A percentile compares a stretch with the other conserved stretches of the same genome.
These are phyloP conservation scores for Rotaria macrura DNA, from an alignment of 2,888 invertebrate species.

Conservation along the genomic window DNA sequence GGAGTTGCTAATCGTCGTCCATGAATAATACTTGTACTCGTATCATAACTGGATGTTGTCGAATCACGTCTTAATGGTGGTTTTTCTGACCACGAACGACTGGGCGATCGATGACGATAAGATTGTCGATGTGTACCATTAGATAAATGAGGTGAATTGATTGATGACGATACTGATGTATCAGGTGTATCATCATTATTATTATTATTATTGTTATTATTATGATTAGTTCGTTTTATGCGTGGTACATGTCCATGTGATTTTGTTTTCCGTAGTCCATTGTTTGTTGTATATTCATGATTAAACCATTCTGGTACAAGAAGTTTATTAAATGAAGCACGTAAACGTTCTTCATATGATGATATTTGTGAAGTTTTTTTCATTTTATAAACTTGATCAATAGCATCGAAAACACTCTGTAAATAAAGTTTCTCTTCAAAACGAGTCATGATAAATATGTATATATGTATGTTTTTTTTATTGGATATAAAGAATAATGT, in stretches of 20 bases:
- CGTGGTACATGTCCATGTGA: background rate
- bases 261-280: conserved; percentile 15
- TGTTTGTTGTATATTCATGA: conserved; percentile 5
- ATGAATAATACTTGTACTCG: background rate
- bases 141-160: background rate
- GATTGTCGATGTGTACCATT: background rate
- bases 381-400: conserved; percentile 7
- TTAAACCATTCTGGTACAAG: conserved; percentile 10
- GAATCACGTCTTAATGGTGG: background rate
- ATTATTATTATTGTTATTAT: background rate
- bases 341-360: conserved; percentile 6
- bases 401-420: background rate
- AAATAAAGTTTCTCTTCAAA: background rate
- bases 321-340: conserved; percentile 3
- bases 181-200: background rate
- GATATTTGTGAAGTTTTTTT: background rate
- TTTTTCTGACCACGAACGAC: background rate
- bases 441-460: background rate
- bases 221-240: background rate
- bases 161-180: background rate
- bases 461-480: no score
- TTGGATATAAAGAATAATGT: background rate
- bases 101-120: background rate
- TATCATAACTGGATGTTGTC: background rate
- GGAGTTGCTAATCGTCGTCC: background rate